Conservation (phyloP, 30 jellyfish, hydroid and myxozoan genomes). For the Rhopilema esculentum region DNA sequence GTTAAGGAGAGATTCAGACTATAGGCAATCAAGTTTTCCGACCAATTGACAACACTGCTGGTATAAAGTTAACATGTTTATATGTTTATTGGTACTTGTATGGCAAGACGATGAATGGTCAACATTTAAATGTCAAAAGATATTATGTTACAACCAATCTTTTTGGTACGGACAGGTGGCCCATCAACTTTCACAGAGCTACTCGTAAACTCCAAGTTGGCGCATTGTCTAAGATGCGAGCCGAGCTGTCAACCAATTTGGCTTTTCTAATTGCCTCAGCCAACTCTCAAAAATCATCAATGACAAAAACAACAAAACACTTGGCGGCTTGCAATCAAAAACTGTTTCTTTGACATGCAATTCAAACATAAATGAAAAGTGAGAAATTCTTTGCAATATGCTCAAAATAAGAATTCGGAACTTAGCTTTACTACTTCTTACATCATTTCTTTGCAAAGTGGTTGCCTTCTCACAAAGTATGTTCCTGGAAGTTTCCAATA, state of each 20-base stretch:
- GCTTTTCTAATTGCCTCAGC: neutral
- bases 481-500: too few relatives aligned
- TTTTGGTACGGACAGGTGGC: constrained; percentile 32
- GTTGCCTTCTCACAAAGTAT: too few relatives aligned
- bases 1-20: neutral
- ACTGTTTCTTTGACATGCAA: too few relatives aligned
- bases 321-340: too few relatives aligned
- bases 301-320: too few relatives aligned
- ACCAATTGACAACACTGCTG: constrained; percentile 7
- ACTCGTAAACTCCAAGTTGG: constrained; percentile 17
- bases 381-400: too few relatives aligned
- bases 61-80: constrained; percentile 9
- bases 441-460: too few relatives aligned
- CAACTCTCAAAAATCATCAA: too few relatives aligned
- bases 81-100: constrained; percentile 6
- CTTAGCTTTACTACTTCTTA: too few relatives aligned
- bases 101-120: neutral
- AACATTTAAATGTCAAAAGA: neutral
- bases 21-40: neutral
- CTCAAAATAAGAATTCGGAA: too few relatives aligned
- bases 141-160: neutral
- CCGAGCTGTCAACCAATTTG: neutral
- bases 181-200: neutral
- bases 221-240: neutral
- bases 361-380: too few relatives aligned